Base-by-base conservation (phyloP, 2,888 invertebrate species). In the Xylota sylvarum region DNA sequence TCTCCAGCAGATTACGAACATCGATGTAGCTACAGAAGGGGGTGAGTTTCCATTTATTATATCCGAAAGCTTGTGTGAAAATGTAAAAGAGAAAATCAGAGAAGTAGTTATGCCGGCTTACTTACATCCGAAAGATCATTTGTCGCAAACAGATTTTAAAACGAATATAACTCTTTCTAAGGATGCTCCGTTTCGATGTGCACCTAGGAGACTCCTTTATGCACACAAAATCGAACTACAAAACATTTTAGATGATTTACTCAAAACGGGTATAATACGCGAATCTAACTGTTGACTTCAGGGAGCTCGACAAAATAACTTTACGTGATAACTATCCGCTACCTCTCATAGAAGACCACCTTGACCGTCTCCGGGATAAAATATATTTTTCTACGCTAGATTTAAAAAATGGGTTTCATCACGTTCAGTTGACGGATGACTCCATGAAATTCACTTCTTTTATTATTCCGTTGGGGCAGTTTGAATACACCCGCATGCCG, bases 401-500 rank as follows among this genome's bases (percentile, higher is more conserved):
- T 64, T 23, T 88, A 7, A 64, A 50, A 48, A 87, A 81, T 62
- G 88, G 88, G 2, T 89, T 89, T 65, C 70, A 88, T 76, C 89
- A 88, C 32, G 69, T 89, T 0, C 60, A 50, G 2, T 64, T 88
- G 32, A 52, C 80, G 0, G 77, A 77, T 7, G 85, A 89, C 5
- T n/a, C n/a, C n/a, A 52, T 52, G 30, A 52, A 52, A 52, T 52
- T 14, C 30, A 52, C 52, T n/a, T 52, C 52, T n/a, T 52, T 55
- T n/a, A 55, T 12, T 4, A 55, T 30, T n/a, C 55, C 55, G 0
- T 30, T 55, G 30, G 30, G 27, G 27, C 30, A 55, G 30, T 55
- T 14, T 30, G 55, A 90, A 78, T 89, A 77, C 62, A 10, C 84
- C 10, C 83, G 81, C 27, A 88, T 89, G 88, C 89, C 89, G 0